Base-by-base conservation (phyloP, 1,140 invertebrate species). In the Eupristina koningsbergeri region DNA sequence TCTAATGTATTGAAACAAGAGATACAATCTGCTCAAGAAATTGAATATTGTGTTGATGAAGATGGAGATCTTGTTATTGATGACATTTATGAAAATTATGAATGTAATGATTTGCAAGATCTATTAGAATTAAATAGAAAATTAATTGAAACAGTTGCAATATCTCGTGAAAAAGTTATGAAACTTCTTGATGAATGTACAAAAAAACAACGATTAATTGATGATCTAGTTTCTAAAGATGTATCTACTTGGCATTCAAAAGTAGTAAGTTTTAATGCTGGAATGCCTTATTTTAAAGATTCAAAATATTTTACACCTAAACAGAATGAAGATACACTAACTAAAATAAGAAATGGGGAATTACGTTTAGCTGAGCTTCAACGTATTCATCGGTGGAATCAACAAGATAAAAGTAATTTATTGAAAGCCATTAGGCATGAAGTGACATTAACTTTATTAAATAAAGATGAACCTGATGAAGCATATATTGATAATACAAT, bases 211-310 rank as follows among this genome's bases (percentile, higher is more conserved):
- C 77, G 85, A 39, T 13, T 83, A 3, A 53, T 90, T 22, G 86
- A 86, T 22, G 36, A 29, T 17, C 39, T 71, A 61, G 87, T 80
- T 47, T 63, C 82, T 34, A 71, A 82, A 61, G 0, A 31, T 50
- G 45, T 17, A 29, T 36, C 58, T 29, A 71, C 31, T 71, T 71
- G 26, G 34, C 69, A 79, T 13, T 29, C 63, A 15, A 87, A 86
- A 78, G 64, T 83, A 9, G 47, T 85, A 31, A 76, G 85, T 29
- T 85, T 69, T 26, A 84, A 85, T 15, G 88, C 90, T 64, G 91
- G 90, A 8, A 92, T 91, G 86, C 92, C 93, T 7, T 93, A 93
- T 83, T 93, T 93, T 61, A 93, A 93, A 84, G 92, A 92, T 29
- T 87, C 84, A 50, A 80, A 90, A 73, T 86, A 85, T 13, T 93